Percentiles rank a stretch among this genome's conserved stretches.
phyloP scores from a whole-genome alignment of 2,888 invertebrate genomes.

The Drosophila yooni region DNA sequence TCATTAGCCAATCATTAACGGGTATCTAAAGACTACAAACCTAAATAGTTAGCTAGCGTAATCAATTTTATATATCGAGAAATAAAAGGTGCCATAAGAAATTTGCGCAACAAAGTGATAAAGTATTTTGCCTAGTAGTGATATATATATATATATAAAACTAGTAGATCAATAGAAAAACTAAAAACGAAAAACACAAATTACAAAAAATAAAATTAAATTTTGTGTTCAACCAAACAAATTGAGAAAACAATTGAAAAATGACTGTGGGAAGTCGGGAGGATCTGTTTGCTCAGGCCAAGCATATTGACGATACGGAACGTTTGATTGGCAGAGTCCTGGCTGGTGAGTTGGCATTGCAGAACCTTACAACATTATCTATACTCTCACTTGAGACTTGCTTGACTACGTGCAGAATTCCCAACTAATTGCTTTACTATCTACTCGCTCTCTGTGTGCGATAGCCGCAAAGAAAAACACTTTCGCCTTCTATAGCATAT shows the following conservation, averaged over 20 bases:
- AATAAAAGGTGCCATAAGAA: slow-evolving; percentile 65
- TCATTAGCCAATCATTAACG: slow-evolving; percentile 48
- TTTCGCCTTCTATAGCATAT: slow-evolving; percentile 56
- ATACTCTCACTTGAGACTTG: not conserved
- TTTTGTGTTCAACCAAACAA: not conserved
- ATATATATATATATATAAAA: not conserved
- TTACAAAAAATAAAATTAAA: slow-evolving; percentile 5
- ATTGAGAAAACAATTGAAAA: slow-evolving; percentile 4
- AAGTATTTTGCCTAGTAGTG: slow-evolving; percentile 14
- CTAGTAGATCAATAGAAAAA: slow-evolving; percentile 1
- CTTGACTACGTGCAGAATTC: not conserved
- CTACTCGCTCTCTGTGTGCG: not conserved
- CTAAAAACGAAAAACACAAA: slow-evolving; percentile 10
- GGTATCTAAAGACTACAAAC: slow-evolving; percentile 45
- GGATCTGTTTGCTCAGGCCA: slow-evolving; percentile 84
- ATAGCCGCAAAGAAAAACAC: slow-evolving; percentile 10
- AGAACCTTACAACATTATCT: not conserved
- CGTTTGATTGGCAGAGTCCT: slow-evolving; percentile 84
- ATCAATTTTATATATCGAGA: slow-evolving; percentile 35
- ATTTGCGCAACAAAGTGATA: slow-evolving; percentile 26
- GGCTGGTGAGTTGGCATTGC: slow-evolving; percentile 82
- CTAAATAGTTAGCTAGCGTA: slow-evolving; percentile 41
- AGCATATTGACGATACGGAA: slow-evolving; percentile 83
- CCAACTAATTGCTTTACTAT: not conserved
- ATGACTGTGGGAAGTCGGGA: slow-evolving; percentile 85